These are phyloP conservation scores for Thermophis baileyi DNA, from an alignment of 2,113 vertebrate genomes.

Conservation along the genomic window DNA sequence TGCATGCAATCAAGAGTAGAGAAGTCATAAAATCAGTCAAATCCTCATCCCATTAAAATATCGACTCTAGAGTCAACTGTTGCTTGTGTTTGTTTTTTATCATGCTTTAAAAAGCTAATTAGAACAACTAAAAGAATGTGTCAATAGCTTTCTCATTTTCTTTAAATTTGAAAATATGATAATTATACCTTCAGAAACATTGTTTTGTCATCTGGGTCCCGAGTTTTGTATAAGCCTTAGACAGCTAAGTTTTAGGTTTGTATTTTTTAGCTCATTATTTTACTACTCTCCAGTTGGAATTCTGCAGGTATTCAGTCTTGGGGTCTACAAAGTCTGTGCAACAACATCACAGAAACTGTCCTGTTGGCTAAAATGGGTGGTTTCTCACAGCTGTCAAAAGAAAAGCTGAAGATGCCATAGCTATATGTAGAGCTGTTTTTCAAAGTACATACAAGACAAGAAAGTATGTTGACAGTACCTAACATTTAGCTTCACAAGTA, in stretches of 20 bases:
- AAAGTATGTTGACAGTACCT: neutral
- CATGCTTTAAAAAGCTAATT: neutral
- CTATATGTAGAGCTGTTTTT: neutral
- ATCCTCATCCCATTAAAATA: neutral
- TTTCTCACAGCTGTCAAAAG: neutral
- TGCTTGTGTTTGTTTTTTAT: neutral
- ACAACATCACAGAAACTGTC: neutral
- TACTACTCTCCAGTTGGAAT: neutral
- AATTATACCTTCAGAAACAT: neutral
- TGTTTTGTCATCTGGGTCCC: neutral
- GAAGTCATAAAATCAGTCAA: neutral
- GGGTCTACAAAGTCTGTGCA: neutral
- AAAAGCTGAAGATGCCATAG: neutral
- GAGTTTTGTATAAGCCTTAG: neutral
- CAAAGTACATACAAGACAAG: neutral
- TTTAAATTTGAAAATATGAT: neutral
- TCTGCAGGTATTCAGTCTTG: neutral
- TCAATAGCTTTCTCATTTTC: neutral
- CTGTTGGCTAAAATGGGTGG: neutral
- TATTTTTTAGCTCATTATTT: neutral
- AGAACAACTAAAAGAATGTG: neutral
- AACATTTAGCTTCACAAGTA: neutral
- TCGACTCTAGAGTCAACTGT: neutral
- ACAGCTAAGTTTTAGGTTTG: neutral
- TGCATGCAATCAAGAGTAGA: neutral